phyloP scores from a whole-genome alignment of 2,113 vertebrate species.

The Apodemus speciosus region DNA sequence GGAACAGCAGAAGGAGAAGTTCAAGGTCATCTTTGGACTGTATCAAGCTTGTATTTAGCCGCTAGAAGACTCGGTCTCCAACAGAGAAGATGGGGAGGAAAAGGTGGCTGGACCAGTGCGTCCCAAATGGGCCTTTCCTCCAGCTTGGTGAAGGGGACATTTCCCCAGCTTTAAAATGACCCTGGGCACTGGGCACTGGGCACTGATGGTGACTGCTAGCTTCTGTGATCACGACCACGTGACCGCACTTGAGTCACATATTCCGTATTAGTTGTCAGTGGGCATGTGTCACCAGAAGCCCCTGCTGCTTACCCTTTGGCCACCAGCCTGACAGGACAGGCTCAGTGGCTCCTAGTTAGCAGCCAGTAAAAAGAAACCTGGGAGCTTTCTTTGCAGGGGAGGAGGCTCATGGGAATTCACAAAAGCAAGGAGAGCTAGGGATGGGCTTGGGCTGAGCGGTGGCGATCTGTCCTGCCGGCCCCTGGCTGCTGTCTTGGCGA shows the following conservation, averaged over 20 bases:
- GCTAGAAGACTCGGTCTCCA: background rate
- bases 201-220: background rate
- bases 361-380: background rate
- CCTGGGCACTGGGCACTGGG: background rate
- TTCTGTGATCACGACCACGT: slow-evolving; percentile 20
- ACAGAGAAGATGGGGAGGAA: background rate
- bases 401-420: background rate
- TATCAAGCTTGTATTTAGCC: no score
- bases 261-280: slow-evolving; percentile 60
- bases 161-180: background rate
- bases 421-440: background rate
- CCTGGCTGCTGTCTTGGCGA: background rate
- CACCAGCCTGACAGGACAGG: background rate
- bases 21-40: background rate
- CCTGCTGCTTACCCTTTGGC: slow-evolving; percentile 20
- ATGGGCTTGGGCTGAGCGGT: background rate
- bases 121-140: background rate
- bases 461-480: background rate
- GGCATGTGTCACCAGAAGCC: slow-evolving; percentile 58
- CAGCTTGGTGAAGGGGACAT: background rate
- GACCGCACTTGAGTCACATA: slow-evolving; percentile 36
- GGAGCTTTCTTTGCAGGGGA: background rate
- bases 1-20: background rate
- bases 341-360: background rate
- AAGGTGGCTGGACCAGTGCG: background rate